Conservation (phyloP, 2,113 vertebrate species). For the Anolis carolinensis region DNA sequence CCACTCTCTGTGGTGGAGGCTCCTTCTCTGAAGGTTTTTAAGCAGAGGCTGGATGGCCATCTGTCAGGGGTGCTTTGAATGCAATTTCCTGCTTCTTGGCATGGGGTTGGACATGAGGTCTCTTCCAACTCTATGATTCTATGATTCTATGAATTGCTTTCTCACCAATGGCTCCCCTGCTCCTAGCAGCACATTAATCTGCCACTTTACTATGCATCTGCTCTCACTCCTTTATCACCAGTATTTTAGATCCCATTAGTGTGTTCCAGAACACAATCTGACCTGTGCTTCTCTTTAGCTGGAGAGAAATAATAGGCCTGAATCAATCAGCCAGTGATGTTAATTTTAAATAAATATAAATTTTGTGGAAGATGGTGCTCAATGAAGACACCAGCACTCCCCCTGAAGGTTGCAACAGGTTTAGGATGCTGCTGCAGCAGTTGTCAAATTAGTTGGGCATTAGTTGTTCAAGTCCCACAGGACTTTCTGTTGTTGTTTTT, state of each 20-base stretch:
- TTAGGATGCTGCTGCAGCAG: not conserved
- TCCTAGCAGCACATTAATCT: too few species aligned
- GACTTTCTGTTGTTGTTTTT: too few species aligned
- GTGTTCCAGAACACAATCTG: not conserved
- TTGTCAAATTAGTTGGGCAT: not conserved
- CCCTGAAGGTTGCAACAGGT: not conserved
- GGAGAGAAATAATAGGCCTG: not conserved
- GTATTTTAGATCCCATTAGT: not conserved
- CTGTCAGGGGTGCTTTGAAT: too few species aligned
- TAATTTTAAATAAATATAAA: not conserved
- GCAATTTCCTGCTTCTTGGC: too few species aligned
- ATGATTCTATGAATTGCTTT: not conserved
- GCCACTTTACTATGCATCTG: too few species aligned
- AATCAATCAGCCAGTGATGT: not conserved
- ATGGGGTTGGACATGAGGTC: too few species aligned
- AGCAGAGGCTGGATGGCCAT: too few species aligned
- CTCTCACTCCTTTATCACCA: not conserved
- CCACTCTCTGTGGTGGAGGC: not conserved
- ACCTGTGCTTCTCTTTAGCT: too few species aligned
- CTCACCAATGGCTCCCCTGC: not conserved
- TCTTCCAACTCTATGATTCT: too few species aligned
- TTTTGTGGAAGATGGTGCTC: not conserved
- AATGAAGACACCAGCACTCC: not conserved
- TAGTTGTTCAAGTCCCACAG: too few species aligned
- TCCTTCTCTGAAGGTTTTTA: too few species aligned